Conservation (phyloP, 2,888 invertebrate genomes). For the Ichneumon xanthorius region DNA sequence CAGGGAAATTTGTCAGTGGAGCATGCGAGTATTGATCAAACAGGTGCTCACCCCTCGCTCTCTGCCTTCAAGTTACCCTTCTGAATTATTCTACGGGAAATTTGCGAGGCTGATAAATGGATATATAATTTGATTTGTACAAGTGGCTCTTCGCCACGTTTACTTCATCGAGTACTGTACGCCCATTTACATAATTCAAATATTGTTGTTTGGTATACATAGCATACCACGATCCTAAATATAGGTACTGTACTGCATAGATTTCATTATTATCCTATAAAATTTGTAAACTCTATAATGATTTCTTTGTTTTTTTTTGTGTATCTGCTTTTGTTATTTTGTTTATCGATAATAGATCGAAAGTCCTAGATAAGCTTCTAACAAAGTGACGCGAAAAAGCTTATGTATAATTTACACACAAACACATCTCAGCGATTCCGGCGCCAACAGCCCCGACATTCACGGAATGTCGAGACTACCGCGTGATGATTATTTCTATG, state of each 20-base stretch:
- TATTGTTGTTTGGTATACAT: constrained; percentile 49
- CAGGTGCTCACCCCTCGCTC: constrained; percentile 5
- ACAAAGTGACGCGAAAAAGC: constrained; percentile 49
- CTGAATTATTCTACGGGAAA: not conserved
- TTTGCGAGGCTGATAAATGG: not conserved
- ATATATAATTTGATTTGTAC: constrained; percentile 38
- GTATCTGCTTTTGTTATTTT: not conserved
- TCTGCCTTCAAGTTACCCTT: not conserved
- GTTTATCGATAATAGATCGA: constrained; percentile 21
- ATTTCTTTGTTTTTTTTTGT: constrained; percentile 15
- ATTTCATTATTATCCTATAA: constrained; percentile 53
- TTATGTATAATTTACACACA: constrained; percentile 54
- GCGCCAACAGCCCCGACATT: constrained; percentile 52
- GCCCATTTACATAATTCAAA: constrained; percentile 54
- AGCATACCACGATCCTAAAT: constrained; percentile 57
- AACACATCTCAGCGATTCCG: constrained; percentile 55
- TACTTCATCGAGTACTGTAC: constrained; percentile 32
- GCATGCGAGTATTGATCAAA: constrained; percentile 62
- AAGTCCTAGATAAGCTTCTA: constrained; percentile 46
- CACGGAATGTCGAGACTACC: constrained; percentile 56
- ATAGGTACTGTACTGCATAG: constrained; percentile 27
- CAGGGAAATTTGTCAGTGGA: not conserved
- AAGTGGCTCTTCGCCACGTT: constrained; percentile 31
- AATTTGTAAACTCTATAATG: constrained; percentile 56
- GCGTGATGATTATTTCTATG: constrained; percentile 41